These are phyloP conservation scores for Damaliscus lunatus DNA, from an alignment of 2,113 vertebrate species.

Conservation along the genomic window DNA sequence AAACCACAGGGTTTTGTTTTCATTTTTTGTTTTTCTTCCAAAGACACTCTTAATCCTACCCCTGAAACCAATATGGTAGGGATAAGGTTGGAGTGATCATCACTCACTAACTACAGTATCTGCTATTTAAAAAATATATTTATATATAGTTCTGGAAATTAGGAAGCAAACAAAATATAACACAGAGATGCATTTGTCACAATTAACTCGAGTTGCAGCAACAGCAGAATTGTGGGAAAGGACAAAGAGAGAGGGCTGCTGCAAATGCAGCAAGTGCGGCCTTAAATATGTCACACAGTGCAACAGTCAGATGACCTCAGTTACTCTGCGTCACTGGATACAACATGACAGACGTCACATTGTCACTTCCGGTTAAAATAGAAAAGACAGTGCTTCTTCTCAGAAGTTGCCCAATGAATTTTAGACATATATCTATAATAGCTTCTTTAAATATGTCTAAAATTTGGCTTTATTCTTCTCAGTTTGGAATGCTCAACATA, in stretches of 20 bases:
- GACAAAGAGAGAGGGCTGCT: conserved; percentile 59
- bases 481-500: conserved; percentile 60
- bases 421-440: conserved; percentile 55
- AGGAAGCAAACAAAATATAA: conserved; percentile 72
- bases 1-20: conserved; percentile 51
- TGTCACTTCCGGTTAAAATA: conserved; percentile 45
- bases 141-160: conserved; percentile 77
- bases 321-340: conserved; percentile 62
- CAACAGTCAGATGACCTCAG: conserved; percentile 55
- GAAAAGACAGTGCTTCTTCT: conserved; percentile 72
- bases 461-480: conserved; percentile 65
- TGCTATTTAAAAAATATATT: conserved; percentile 74
- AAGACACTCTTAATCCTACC: conserved; percentile 62
- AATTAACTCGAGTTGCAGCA: conserved; percentile 56
- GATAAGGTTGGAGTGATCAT: conserved; percentile 57
- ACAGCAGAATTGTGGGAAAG: conserved; percentile 56
- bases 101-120: conserved; percentile 64
- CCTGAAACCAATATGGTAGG: conserved; percentile 80
- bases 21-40: conserved; percentile 23
- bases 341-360: conserved; percentile 72
- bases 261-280: conserved; percentile 68
- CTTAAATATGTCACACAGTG: conserved; percentile 62
- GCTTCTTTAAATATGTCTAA: conserved; percentile 50
- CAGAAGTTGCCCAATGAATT: conserved; percentile 64
- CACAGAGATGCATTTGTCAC: conserved; percentile 74